Evolutionary conservation across 2,888 invertebrate species (phyloP), one percentile per base, ranked within the genome.

Genomic region (Nomada fucata): DNA sequence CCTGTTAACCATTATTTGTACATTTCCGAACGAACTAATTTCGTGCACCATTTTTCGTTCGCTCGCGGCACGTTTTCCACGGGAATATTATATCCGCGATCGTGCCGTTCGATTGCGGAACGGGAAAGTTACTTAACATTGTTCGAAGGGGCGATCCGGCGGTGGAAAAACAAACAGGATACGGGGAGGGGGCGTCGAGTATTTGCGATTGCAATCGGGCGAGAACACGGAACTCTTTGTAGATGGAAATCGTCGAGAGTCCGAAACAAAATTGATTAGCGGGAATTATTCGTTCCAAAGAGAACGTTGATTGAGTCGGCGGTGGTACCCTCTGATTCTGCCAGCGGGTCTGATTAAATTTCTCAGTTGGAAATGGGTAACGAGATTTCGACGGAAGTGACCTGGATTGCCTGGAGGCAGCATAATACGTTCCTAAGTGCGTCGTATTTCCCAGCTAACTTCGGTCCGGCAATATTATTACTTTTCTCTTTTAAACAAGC

Each of bases 241-340:
- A 57, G 44, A 7, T 61, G 26, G 50, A 36, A 13, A 64, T 74
- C 64, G 64, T n/a, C 69, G 70, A 82, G 74, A 72, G 70, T 79
- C 52, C 61, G 76, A 61, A 78, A 86, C 77, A 85, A 85, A 88
- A 86, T 78, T 85, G 86, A 86, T 86, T 87, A 87, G 76, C 65
- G 47, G 20, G 61, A 76, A 75, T 74, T 76, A 78, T 82, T 73
- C 60, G 65, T 75, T 52, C 26, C 78, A 76, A 86, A 88, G 86
- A 79, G 86, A 73, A 83, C 76, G 76, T 74, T 76, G 88, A 87
- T 87, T 76, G 85, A 85, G 76, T 86, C 76, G 70, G 57, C 64
- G 79, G 75, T 79, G 47, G 47, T 7, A 36, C 76, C 76, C 74
- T 71, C 81, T 63, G 82, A 77, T 87, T 87, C 75, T 70, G 64